Conservation (phyloP, 2,113 vertebrate species). For the Onychostruthus taczanowskii region DNA sequence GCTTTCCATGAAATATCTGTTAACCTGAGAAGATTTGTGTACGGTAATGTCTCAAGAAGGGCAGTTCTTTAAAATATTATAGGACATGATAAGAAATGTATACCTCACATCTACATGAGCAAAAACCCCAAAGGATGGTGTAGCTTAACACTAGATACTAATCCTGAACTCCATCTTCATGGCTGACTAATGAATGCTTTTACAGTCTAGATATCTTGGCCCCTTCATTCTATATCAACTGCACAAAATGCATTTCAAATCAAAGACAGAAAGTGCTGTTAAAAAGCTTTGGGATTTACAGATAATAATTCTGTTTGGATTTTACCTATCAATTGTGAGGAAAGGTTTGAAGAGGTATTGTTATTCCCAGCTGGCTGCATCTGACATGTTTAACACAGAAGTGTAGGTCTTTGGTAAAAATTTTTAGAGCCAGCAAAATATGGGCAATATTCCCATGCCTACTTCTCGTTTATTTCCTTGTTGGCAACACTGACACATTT, state of each 20-base stretch:
- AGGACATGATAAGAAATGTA: neutral
- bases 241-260: neutral
- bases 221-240: neutral
- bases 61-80: neutral
- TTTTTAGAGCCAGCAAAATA: slow-evolving; percentile 35
- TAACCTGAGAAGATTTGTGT: neutral
- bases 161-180: neutral
- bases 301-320: slow-evolving; percentile 35
- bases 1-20: neutral
- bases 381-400: slow-evolving; percentile 3
- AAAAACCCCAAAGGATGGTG: neutral
- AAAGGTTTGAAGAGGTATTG: slow-evolving; percentile 31
- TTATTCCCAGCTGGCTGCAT: slow-evolving; percentile 18
- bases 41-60: neutral
- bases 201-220: neutral
- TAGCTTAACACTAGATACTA: neutral
- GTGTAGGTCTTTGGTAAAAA: slow-evolving; percentile 18
- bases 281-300: slow-evolving; percentile 16
- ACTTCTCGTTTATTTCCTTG: neutral
- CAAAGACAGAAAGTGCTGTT: neutral
- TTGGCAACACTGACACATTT: slow-evolving; percentile 4
- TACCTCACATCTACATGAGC: neutral
- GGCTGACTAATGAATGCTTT: neutral
- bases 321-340: slow-evolving; percentile 30
- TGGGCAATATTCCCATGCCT: neutral